phyloP scores from a whole-genome alignment of 2,797 vertebrate species.

The Coilia nasus region DNA sequence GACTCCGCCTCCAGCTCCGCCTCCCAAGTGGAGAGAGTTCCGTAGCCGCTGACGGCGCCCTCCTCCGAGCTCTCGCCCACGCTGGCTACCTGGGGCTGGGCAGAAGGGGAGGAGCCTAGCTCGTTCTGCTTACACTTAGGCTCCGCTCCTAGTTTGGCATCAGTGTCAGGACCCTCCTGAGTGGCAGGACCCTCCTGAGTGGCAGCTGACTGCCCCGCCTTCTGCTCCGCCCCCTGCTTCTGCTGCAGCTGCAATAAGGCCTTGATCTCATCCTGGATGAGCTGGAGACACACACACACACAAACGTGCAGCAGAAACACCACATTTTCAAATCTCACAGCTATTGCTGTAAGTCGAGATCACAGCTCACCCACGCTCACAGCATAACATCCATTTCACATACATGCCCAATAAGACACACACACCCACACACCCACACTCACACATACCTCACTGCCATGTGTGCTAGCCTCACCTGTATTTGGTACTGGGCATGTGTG shows the following conservation, averaged over 20 bases:
- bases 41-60: constrained; percentile 81
- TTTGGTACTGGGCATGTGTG: too few species aligned
- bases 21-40: constrained; percentile 80
- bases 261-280: constrained; percentile 94
- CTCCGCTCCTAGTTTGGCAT: neutral
- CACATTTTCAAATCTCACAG: neutral
- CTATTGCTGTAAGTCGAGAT: neutral
- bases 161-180: neutral
- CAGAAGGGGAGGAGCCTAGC: constrained; percentile 55
- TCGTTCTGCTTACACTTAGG: neutral
- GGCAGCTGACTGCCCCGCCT: neutral
- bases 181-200: constrained; percentile 54
- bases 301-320: neutral
- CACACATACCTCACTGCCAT: too few species aligned
- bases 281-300: constrained; percentile 64
- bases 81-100: constrained; percentile 54
- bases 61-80: constrained; percentile 64
- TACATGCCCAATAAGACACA: neutral
- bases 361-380: neutral
- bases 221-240: constrained; percentile 55
- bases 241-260: constrained; percentile 85
- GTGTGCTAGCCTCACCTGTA: too few species aligned
- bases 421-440: neutral
- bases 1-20: constrained; percentile 59
- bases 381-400: constrained; percentile 10